phyloP scores from a whole-genome alignment of 2,113 vertebrate genomes.

The Todiramphus saurophagus region DNA sequence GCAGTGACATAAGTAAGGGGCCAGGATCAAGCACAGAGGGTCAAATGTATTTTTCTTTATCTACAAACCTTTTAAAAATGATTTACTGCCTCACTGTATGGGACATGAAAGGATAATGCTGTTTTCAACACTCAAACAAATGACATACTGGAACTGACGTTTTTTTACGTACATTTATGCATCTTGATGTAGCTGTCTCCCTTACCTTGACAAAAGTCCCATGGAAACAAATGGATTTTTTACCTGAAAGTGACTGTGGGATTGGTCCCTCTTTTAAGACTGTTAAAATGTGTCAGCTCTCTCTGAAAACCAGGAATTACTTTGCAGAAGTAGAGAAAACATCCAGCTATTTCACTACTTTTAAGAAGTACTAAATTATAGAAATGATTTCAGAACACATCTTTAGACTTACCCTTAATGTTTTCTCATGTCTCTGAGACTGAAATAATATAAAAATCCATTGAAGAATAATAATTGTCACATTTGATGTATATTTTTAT shows the following conservation, averaged over 20 bases:
- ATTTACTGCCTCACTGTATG: conserved; percentile 47
- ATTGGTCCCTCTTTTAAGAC: neutral
- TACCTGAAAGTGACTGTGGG: conserved; percentile 20
- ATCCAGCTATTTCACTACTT: neutral
- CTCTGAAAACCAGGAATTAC: neutral
- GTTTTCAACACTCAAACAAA: conserved; percentile 54
- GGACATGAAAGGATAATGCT: conserved; percentile 50
- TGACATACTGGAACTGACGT: conserved; percentile 29
- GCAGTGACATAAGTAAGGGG: neutral
- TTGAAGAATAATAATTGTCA: conserved; percentile 51
- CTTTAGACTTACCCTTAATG: conserved; percentile 3
- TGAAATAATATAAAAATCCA: conserved; percentile 51
- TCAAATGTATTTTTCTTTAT: conserved; percentile 61
- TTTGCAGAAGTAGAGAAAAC: neutral
- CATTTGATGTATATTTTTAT: conserved; percentile 54
- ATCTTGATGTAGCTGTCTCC: neutral
- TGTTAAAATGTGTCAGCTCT: neutral
- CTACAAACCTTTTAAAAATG: conserved; percentile 37
- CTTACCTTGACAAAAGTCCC: neutral
- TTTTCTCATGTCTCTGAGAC: conserved; percentile 13
- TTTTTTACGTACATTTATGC: conserved; percentile 37
- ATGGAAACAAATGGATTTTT: conserved; percentile 28
- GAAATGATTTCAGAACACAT: neutral
- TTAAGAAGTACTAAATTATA: conserved; percentile 16
- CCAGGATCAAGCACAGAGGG: conserved; percentile 31